Conservation (phyloP, 2,113 vertebrate species). For the Mus pahari region DNA sequence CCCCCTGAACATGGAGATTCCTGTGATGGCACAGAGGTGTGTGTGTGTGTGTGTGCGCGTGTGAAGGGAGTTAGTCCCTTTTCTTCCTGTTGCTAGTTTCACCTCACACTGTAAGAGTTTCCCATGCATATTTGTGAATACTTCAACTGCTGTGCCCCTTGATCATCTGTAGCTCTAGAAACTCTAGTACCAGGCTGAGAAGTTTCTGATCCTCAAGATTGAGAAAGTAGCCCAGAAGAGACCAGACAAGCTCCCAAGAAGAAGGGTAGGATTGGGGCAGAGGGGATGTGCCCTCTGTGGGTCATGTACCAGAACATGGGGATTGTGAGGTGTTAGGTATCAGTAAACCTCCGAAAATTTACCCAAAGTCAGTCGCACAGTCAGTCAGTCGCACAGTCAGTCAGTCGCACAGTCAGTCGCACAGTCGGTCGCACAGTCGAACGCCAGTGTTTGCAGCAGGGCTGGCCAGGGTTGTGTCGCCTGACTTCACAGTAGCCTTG, state of each 20-base stretch:
- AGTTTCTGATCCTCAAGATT: not conserved
- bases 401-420: too few relatives aligned
- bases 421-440: too few relatives aligned
- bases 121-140: fast-evolving
- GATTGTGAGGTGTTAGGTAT: not conserved
- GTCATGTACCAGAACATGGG: too few relatives aligned
- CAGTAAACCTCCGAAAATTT: not conserved
- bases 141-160: too few relatives aligned
- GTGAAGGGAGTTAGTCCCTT: not conserved
- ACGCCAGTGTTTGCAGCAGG: not conserved
- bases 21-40: not conserved
- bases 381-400: too few relatives aligned
- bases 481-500: not conserved
- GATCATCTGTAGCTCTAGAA: not conserved
- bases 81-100: not conserved
- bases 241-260: not conserved
- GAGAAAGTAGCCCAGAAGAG: not conserved
- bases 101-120: not conserved
- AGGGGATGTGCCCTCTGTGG: not conserved
- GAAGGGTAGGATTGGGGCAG: not conserved
- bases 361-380: not conserved
- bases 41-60: too few relatives aligned
- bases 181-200: not conserved
- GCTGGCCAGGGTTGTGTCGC: fast-evolving
- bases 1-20: not conserved